These are phyloP conservation scores for Eurystomus gularis DNA, from an alignment of 2,113 vertebrate species.

Conservation along the genomic window DNA sequence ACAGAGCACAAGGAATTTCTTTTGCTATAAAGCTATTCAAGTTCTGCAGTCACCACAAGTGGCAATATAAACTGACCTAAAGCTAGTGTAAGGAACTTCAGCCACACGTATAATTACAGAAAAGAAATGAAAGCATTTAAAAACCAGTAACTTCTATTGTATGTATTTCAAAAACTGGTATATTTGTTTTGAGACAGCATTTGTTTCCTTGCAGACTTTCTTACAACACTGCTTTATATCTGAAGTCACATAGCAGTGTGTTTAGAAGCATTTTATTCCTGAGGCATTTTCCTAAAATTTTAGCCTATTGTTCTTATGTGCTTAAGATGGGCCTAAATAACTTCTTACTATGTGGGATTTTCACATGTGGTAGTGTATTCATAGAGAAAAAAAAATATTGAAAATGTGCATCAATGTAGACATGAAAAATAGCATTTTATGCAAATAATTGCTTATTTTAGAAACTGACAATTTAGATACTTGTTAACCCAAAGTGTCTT, in stretches of 20 bases:
- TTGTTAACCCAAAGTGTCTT: background rate
- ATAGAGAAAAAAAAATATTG: background rate
- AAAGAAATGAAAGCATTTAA: background rate
- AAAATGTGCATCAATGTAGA: background rate
- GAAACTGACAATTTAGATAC: background rate
- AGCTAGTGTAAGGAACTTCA: background rate
- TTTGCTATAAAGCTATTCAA: background rate
- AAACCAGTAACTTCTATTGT: background rate
- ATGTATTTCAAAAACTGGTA: background rate
- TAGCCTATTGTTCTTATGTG: background rate
- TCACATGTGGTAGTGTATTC: background rate
- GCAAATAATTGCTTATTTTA: background rate
- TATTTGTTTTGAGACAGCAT: background rate
- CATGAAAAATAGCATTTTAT: background rate
- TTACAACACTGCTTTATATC: background rate
- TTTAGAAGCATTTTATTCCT: background rate
- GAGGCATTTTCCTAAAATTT: background rate
- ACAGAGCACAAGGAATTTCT: background rate
- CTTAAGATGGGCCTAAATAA: background rate
- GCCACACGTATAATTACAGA: background rate
- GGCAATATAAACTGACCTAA: background rate
- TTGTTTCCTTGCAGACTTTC: background rate
- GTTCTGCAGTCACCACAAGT: background rate
- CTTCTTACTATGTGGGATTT: background rate
- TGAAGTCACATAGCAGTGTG: background rate